A percentile compares a stretch with the other conserved stretches of the same genome.
Conservation (phyloP, 2,888 invertebrate species). For the Aleiodes alternator region DNA sequence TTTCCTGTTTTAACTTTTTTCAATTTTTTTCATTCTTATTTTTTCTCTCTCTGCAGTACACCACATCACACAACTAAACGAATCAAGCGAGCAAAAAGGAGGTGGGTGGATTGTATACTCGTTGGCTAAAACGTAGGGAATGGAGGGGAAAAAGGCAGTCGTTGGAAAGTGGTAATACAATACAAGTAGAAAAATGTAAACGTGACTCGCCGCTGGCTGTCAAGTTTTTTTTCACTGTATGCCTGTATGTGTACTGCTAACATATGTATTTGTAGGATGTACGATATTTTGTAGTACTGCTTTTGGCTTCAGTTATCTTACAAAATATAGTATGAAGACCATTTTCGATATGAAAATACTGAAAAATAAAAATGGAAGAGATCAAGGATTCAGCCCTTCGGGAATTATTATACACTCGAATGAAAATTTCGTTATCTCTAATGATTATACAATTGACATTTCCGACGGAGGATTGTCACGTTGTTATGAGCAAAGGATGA, state of each 20-base stretch:
- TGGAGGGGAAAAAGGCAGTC: slow-evolving; percentile 54
- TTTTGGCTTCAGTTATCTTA: slow-evolving; percentile 32
- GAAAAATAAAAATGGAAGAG: background rate
- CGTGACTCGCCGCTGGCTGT: slow-evolving; percentile 66
- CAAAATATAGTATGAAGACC: slow-evolving; percentile 31
- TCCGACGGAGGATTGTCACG: no score
- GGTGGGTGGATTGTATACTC: slow-evolving; percentile 23
- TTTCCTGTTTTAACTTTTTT: slow-evolving; percentile 23
- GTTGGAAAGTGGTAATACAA: slow-evolving; percentile 68
- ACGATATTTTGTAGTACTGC: slow-evolving; percentile 32
- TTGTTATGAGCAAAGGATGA: no score
- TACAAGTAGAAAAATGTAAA: slow-evolving; percentile 53
- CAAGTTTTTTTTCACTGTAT: slow-evolving; percentile 46
- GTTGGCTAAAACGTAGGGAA: slow-evolving; percentile 28
- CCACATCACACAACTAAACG: slow-evolving; percentile 44
- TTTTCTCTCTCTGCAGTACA: slow-evolving; percentile 16
- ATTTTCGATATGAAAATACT: slow-evolving; percentile 5
- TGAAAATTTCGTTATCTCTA: background rate
- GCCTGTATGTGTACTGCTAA: slow-evolving; percentile 39
- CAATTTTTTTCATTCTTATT: slow-evolving; percentile 20
- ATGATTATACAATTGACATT: background rate
- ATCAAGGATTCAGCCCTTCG: background rate
- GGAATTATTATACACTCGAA: slow-evolving; percentile 25
- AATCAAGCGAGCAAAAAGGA: slow-evolving; percentile 22
- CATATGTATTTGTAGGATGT: slow-evolving; percentile 29